phyloP scores from a whole-genome alignment of 2,113 vertebrate genomes.

The Hucho hucho region DNA sequence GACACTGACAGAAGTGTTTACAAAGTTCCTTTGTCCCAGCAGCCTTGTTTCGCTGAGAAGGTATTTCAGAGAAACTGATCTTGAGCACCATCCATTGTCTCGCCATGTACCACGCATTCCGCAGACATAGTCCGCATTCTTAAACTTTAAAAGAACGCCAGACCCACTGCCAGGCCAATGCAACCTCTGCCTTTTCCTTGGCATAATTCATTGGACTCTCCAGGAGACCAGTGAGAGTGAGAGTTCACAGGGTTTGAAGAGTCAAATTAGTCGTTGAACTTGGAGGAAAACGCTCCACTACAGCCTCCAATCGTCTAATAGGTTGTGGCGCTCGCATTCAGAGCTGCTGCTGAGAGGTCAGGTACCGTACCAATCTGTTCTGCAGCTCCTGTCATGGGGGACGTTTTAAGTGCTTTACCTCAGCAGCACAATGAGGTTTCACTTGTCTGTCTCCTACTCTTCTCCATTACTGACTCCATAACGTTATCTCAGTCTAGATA shows the following conservation, averaged over 20 bases:
- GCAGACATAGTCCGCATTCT: slow-evolving; percentile 18
- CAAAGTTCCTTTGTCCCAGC: background rate
- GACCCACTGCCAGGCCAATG: background rate
- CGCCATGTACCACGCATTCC: background rate
- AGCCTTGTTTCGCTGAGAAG: background rate
- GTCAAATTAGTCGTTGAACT: background rate
- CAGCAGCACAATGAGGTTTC: background rate
- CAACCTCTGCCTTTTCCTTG: slow-evolving; percentile 7
- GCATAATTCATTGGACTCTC: slow-evolving; percentile 11
- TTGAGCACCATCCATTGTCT: background rate
- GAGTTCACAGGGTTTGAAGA: background rate
- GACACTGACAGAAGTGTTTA: slow-evolving; percentile 16
- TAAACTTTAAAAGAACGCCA: background rate
- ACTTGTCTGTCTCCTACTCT: background rate
- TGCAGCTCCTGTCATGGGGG: slow-evolving; percentile 10
- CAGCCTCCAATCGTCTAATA: slow-evolving; percentile 43
- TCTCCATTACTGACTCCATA: background rate
- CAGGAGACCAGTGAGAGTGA: slow-evolving; percentile 8
- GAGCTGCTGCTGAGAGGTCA: background rate
- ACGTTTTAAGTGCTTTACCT: background rate
- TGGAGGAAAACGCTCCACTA: background rate
- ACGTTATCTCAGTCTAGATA: background rate
- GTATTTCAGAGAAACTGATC: background rate
- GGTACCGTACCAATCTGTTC: slow-evolving; percentile 4
- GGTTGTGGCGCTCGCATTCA: slow-evolving; percentile 18